These are phyloP conservation scores for Oegoconia quadripuncta DNA, from an alignment of 2,888 invertebrate species.

Conservation along the genomic window DNA sequence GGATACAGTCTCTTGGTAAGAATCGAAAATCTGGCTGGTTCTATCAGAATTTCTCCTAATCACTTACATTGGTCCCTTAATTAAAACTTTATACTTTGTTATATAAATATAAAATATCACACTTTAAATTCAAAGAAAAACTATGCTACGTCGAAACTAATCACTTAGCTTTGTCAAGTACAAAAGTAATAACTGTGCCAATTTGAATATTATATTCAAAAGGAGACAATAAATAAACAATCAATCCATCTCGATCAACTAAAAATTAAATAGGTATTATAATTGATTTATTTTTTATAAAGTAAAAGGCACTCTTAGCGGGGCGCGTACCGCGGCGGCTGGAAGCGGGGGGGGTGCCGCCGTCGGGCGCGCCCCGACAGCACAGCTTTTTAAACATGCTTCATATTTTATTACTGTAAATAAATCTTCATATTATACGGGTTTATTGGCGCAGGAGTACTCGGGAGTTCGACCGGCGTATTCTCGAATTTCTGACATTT, in stretches of 20 bases:
- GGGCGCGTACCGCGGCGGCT: conserved; percentile 41
- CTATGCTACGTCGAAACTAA: conserved; percentile 73
- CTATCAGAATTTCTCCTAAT: conserved; percentile 76
- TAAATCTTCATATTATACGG: conserved; percentile 43
- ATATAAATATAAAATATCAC: conserved; percentile 79
- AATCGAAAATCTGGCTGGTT: conserved; percentile 54
- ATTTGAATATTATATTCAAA: conserved; percentile 74
- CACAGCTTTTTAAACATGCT: conserved; percentile 43
- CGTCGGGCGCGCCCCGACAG: conserved; percentile 33
- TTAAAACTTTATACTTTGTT: conserved; percentile 77
- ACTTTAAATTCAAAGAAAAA: conserved; percentile 77
- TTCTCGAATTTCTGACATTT: conserved; percentile 48
- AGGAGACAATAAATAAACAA: conserved; percentile 77
- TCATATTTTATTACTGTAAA: conserved; percentile 43
- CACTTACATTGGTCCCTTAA: conserved; percentile 78
- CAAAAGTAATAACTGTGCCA: conserved; percentile 75
- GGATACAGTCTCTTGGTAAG: conserved; percentile 63
- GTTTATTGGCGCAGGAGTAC: conserved; percentile 49
- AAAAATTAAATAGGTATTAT: conserved; percentile 68
- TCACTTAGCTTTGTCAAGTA: conserved; percentile 74
- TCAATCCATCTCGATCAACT: conserved; percentile 74
- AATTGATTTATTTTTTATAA: conserved; percentile 70
- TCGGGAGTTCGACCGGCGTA: conserved; percentile 59
- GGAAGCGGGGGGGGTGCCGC: conserved; percentile 51
- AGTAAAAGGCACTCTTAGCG: conserved; percentile 71